phyloP scores from a whole-genome alignment of 2,888 invertebrate genomes.

The Oasisia sp. region DNA sequence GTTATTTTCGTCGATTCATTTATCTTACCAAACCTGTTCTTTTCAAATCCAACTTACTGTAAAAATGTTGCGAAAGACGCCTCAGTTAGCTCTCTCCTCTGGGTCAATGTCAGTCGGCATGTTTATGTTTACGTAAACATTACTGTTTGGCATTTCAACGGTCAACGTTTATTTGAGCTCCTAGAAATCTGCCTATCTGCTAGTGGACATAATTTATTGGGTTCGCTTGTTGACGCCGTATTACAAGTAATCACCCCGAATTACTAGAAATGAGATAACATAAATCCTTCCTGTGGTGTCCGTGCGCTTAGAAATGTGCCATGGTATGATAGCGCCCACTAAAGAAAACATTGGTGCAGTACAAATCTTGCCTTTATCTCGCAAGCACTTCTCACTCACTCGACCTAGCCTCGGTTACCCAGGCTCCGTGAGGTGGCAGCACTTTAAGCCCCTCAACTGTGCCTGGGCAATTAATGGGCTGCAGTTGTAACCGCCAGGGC shows the following conservation, averaged over 20 bases:
- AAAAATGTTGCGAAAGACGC: no score
- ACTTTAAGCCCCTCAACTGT: no score
- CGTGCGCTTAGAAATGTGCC: neutral
- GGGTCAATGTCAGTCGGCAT: no score
- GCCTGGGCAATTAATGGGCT: no score
- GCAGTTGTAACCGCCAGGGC: no score
- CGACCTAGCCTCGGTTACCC: no score
- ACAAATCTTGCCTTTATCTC: neutral
- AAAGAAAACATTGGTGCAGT: neutral
- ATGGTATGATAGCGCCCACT: neutral
- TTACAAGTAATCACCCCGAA: neutral
- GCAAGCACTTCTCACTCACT: neutral
- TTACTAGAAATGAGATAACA: neutral
- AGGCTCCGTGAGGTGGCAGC: no score
- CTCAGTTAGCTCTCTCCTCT: no score
- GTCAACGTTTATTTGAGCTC: neutral
- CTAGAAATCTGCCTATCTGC: neutral
- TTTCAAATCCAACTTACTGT: no score
- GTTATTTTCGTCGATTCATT: no score
- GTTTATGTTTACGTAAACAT: neutral
- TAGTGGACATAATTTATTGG: neutral
- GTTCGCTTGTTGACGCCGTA: neutral
- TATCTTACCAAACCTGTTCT: no score
- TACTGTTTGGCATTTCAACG: neutral
- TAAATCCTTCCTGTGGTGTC: neutral